A percentile compares a stretch with the other conserved stretches of the same genome.
Evolutionary conservation across 2,797 vertebrate species (phyloP).

Genomic region (Malacoraja senta): DNA sequence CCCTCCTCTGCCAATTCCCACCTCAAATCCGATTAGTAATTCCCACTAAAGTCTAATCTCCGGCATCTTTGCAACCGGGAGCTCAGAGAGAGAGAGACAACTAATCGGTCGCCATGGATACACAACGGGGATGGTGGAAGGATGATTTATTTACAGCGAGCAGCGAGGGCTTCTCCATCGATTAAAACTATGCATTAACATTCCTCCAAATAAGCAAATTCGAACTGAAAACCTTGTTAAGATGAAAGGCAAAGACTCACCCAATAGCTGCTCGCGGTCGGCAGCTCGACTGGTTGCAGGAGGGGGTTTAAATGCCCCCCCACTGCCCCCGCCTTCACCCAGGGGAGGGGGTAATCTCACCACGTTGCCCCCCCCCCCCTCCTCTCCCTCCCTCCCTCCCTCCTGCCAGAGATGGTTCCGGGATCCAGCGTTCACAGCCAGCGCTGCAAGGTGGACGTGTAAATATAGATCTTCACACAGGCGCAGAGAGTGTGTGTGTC

Average conservation of each 20-base stretch:
- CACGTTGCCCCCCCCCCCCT: too few species aligned
- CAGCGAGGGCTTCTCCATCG: not conserved
- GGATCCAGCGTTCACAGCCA: not conserved
- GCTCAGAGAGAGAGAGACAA: not conserved
- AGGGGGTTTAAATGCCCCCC: not conserved
- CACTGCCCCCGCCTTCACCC: too few species aligned
- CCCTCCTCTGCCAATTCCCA: not conserved
- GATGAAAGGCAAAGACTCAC: not conserved
- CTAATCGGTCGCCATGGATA: slow-evolving; percentile 23
- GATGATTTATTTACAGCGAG: not conserved
- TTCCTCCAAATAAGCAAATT: not conserved
- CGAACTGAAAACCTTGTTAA: not conserved
- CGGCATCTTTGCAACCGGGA: not conserved
- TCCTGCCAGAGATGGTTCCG: not conserved
- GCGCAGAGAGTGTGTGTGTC: too few species aligned
- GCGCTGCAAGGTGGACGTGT: not conserved
- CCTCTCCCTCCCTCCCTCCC: too few species aligned
- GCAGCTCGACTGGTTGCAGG: not conserved
- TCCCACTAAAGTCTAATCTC: not conserved
- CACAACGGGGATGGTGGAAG: not conserved
- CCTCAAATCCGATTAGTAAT: slow-evolving; percentile 24
- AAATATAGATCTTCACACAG: too few species aligned
- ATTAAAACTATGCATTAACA: not conserved
- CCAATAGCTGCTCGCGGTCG: not conserved
- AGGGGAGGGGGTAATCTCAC: not conserved